phyloP scores from a whole-genome alignment of 1,140 invertebrate species.

The Nebria ingens region DNA sequence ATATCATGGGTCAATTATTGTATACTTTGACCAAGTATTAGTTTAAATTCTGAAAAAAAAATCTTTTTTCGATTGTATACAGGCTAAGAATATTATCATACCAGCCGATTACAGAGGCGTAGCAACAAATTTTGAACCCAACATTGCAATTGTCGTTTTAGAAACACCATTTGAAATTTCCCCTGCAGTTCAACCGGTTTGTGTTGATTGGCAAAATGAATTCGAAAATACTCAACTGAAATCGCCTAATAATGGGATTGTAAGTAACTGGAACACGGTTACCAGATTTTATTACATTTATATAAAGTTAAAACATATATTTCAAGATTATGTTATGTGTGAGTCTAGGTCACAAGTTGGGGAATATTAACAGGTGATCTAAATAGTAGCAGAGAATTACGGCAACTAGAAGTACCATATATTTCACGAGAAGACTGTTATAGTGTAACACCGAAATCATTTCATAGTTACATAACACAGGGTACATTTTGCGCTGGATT shows the following conservation, averaged over 20 bases:
- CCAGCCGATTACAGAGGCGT: constrained; percentile 25
- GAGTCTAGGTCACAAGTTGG: constrained; percentile 33
- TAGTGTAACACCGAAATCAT: constrained; percentile 6
- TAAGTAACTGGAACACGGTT: background rate
- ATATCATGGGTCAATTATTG: background rate
- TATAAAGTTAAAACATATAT: too few species aligned
- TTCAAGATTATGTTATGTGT: background rate
- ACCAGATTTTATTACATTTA: too few species aligned
- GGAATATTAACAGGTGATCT: constrained; percentile 20
- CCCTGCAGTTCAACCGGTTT: constrained; percentile 31
- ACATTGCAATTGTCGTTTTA: constrained; percentile 30
- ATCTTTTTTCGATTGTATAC: background rate
- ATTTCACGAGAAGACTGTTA: constrained; percentile 11
- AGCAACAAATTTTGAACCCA: constrained; percentile 29
- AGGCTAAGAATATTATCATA: constrained; percentile 8
- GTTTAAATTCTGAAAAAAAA: too few species aligned
- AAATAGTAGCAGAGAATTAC: constrained; percentile 13
- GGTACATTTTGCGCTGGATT: constrained; percentile 23
- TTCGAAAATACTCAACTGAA: constrained; percentile 32
- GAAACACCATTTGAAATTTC: constrained; percentile 26
- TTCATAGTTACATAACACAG: constrained; percentile 9
- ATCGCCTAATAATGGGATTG: background rate
- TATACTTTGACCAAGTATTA: background rate
- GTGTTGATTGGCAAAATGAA: constrained; percentile 33
- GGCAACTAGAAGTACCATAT: constrained; percentile 16